Conservation (phyloP, 2,888 invertebrate genomes). For the Apomyelois bistriatella region DNA sequence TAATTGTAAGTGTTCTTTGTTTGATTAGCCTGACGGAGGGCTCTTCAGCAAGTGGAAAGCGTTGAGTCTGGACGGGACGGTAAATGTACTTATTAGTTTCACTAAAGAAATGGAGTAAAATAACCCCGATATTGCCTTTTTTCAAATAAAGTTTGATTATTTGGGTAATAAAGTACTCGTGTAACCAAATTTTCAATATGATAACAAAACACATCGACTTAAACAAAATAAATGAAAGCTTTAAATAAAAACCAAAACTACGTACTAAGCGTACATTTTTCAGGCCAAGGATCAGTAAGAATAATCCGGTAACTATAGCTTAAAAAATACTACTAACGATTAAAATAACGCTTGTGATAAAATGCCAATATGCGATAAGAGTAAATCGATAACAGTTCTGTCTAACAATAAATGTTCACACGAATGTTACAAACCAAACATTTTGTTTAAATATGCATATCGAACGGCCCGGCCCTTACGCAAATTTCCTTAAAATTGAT, state of each 20-base stretch:
- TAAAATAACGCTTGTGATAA: conserved; percentile 1
- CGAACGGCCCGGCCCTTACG: too few relatives aligned
- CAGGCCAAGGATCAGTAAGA: not conserved
- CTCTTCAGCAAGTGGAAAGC: too few relatives aligned
- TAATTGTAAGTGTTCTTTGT: not conserved
- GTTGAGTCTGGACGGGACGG: too few relatives aligned
- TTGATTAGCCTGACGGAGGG: not conserved
- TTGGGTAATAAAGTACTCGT: too few relatives aligned
- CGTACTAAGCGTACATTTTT: not conserved
- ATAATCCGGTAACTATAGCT: not conserved
- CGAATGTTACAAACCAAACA: not conserved
- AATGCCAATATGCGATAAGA: conserved; percentile 2
- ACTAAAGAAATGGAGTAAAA: too few relatives aligned
- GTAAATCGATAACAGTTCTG: conserved; percentile 1
- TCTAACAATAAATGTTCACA: not conserved
- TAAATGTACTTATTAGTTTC: too few relatives aligned
- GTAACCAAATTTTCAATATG: too few relatives aligned
- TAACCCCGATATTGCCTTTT: too few relatives aligned
- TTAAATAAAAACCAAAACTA: not conserved
- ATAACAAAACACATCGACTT: too few relatives aligned
- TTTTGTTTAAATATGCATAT: not conserved
- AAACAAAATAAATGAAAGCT: too few relatives aligned
- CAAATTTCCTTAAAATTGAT: too few relatives aligned
- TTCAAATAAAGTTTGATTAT: too few relatives aligned
- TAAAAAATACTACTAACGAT: not conserved